Evolutionary conservation across 2,888 invertebrate genomes (phyloP), one percentile per base, ranked within the genome.

Genomic region (Mythimna pallens): DNA sequence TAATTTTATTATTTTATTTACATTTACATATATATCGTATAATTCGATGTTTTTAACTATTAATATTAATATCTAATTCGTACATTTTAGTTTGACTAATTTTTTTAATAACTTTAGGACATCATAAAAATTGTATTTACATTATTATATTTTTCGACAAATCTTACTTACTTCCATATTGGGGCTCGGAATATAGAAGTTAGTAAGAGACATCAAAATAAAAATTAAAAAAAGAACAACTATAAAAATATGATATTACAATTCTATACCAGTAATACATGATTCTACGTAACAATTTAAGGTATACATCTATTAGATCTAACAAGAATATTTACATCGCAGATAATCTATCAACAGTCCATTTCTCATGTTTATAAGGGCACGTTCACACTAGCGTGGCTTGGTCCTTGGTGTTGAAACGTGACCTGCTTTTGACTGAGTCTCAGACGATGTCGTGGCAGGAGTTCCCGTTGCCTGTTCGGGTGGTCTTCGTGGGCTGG

Each of bases 391-490:
- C 95, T 43, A 92, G 83, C 30, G 95, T 95, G n/a, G 92, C 93
- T 81, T 92, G 92, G 63, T 94, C 93, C 50, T 85, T 83, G 14
- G 91, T 89, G 70, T 77, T 79, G n/a, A 34, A 70, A 58, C 93
- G 92, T 71, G 92, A 84, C 87, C 95, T 94, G 83, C 93, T 92
- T 76, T 93, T 92, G 9, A 93, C 89, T 84, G 96, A 94, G 30
- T 92, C 94, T 96, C 95, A 95, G 85, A 96, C 96, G 72, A 96
- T 95, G 85, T 97, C 96, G 84, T 97, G 97, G 86, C 97, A 97
- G 20, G 97, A 96, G 91, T 97, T 97, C 20, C 97, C 97, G 89
- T 97, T 97, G 86, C 97, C 97, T 22, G 97, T 97, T 73, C 98
- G 95, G 5, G 97, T 98, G 0, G 97, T 97, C 90, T 97, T 97